Base-by-base conservation (phyloP, 2,113 vertebrate species). In the Herpailurus yagouaroundi region DNA sequence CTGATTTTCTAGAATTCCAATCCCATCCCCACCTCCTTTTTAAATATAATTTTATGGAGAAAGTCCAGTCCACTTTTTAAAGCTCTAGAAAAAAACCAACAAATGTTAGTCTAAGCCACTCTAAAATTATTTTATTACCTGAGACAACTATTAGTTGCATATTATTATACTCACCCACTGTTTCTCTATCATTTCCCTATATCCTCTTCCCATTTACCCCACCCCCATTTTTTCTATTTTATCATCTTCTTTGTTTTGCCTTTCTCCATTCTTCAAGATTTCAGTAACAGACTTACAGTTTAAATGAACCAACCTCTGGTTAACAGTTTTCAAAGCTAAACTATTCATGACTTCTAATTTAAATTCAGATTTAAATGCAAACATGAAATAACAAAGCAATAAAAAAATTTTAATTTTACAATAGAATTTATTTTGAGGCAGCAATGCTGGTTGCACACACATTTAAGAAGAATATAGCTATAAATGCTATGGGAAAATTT, bases 311-410 rank as follows among this genome's bases (percentile, higher is more conserved):
- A 82, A 89, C 27, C 29, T 15, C 76, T 74, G 60, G 36, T 76
- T 89, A 93, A 73, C 15, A 80, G 52, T 13, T 93, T 66, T 74
- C 95, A 94, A 66, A 81, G 45, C 45, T 74, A 66, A 94, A 94
- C 45, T 48, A 74, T 21, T 50, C 23, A 68, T 25, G n/a, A 91
- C 4, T 12, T 6, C 21, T 89, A 66, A 91, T 84, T 91, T 83
- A 89, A 88, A 45, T 69, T 83, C 66, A 88, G 25, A 60, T 55
- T 82, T 93, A 77, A 86, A 69, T 52, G 73, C 64, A 83, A 95
- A 33, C 16, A 76, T 69, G 27, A 82, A 82, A 88, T 86, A 73
- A 95, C 48, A 90, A 93, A 31, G 25, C 13, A 74, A 15, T 52
- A 73, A 14, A 91, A 86, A 94, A 94, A 45, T 12, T 81, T 52